Conservation (phyloP, 2,888 invertebrate genomes). For the Pomacea canaliculata region DNA sequence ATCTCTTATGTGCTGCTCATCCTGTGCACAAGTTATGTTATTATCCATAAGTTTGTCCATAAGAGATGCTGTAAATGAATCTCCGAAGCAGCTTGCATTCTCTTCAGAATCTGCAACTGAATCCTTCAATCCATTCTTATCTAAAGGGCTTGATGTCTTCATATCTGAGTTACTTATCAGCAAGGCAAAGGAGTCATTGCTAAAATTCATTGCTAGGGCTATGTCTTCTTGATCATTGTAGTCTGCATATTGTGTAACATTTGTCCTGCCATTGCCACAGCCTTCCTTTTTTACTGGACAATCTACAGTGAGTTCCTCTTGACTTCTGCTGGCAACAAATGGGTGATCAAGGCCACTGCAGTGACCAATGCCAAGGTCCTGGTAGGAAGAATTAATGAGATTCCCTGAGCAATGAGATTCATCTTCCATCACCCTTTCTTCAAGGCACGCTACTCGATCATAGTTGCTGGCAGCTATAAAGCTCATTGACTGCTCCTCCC, state of each 20-base stretch:
- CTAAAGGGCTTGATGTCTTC: conserved; percentile 4
- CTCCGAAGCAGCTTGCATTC: conserved; percentile 32
- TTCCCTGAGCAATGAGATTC: not conserved
- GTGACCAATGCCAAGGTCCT: not conserved
- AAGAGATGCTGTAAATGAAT: conserved; percentile 58
- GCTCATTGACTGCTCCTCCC: conserved; percentile 35
- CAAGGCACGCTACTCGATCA: conserved; percentile 43
- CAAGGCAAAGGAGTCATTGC: conserved; percentile 42
- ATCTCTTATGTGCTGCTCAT: not conserved
- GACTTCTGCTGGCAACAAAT: conserved; percentile 1
- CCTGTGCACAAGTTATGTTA: not conserved
- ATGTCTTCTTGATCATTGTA: conserved; percentile 77
- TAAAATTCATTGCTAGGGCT: conserved; percentile 73
- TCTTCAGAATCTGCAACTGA: not conserved
- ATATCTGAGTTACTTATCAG: not conserved
- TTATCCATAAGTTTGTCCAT: conserved; percentile 48
- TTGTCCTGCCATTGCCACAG: too few species aligned
- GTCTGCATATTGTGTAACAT: not conserved
- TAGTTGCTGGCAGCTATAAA: conserved; percentile 55
- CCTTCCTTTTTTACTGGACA: not conserved
- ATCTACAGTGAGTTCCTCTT: not conserved
- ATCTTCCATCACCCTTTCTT: conserved; percentile 31
- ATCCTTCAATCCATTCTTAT: not conserved
- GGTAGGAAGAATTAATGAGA: conserved; percentile 6
- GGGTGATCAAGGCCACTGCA: not conserved